phyloP scores from a whole-genome alignment of 2,113 vertebrate species.

The Labrus mixtus region DNA sequence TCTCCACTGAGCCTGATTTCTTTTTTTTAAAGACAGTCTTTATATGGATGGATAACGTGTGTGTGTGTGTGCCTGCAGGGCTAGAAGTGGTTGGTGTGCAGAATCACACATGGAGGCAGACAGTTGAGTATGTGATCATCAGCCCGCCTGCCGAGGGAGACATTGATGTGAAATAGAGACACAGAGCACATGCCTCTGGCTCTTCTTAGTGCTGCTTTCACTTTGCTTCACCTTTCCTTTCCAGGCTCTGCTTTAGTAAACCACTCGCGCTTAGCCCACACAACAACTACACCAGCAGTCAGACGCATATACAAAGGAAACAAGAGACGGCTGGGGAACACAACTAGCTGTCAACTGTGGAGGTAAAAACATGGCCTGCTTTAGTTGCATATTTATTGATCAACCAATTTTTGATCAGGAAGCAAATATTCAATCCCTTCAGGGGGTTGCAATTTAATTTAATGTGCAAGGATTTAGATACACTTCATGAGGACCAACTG shows the following conservation, averaged over 20 bases:
- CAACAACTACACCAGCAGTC: slow-evolving; percentile 3
- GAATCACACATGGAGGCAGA: slow-evolving; percentile 42
- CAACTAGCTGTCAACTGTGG: slow-evolving; percentile 3
- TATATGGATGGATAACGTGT: slow-evolving; percentile 58
- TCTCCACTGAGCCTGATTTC: slow-evolving; percentile 40
- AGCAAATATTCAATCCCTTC: slow-evolving; percentile 2
- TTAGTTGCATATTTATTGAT: background rate
- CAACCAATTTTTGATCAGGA: background rate
- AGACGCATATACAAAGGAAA: background rate
- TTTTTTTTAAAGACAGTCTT: slow-evolving; percentile 5
- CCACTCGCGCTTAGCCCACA: background rate
- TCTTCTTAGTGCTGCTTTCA: slow-evolving; percentile 37
- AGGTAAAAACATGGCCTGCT: background rate
- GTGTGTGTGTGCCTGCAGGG: slow-evolving; percentile 61
- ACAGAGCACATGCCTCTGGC: slow-evolving; percentile 51
- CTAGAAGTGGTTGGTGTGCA: slow-evolving; percentile 49
- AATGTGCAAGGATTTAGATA: background rate
- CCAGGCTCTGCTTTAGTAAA: slow-evolving; percentile 19
- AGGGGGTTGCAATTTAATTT: background rate
- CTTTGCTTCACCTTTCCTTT: slow-evolving; percentile 36
- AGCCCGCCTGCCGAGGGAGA: slow-evolving; percentile 54
- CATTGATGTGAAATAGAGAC: slow-evolving; percentile 46
- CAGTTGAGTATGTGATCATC: slow-evolving; percentile 61
- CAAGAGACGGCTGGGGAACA: background rate
- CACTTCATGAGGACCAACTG: background rate